phyloP scores from a whole-genome alignment of 2,888 invertebrate species.

The Lithosia quadra region DNA sequence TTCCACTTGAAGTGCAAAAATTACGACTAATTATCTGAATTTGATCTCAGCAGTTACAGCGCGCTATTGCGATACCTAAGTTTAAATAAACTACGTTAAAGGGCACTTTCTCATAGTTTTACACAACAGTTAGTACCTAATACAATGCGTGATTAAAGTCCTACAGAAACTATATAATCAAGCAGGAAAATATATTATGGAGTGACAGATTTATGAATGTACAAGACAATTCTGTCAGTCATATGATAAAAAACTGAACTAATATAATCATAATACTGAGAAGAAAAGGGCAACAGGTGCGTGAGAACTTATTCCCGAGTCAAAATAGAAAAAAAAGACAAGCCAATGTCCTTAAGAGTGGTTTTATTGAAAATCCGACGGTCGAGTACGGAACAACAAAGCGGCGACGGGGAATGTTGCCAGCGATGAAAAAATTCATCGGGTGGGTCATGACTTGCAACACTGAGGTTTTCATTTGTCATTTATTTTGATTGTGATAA shows the following conservation, averaged over 20 bases:
- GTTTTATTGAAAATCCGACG: constrained; percentile 80
- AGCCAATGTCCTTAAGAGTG: constrained; percentile 76
- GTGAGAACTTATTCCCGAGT: constrained; percentile 74
- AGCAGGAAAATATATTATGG: not conserved
- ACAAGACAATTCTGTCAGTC: constrained; percentile 27
- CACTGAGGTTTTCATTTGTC: constrained; percentile 84
- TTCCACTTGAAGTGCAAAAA: no score
- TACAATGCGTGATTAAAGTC: not conserved
- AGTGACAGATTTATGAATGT: constrained; percentile 21
- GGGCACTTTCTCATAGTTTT: not conserved
- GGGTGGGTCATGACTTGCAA: constrained; percentile 80
- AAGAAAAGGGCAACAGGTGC: constrained; percentile 74
- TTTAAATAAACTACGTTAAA: not conserved
- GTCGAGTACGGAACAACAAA: constrained; percentile 77
- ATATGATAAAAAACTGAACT: constrained; percentile 34
- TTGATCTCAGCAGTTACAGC: no score
- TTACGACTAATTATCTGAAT: no score
- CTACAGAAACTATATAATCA: not conserved
- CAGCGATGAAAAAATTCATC: constrained; percentile 69
- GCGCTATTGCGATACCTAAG: not conserved
- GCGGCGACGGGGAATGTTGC: constrained; percentile 75
- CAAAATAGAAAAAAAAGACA: constrained; percentile 64
- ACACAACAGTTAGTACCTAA: not conserved
- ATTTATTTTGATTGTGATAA: constrained; percentile 88
- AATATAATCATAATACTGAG: constrained; percentile 44